Conservation (phyloP, 2,113 vertebrate species). For the Xerus inauris region DNA sequence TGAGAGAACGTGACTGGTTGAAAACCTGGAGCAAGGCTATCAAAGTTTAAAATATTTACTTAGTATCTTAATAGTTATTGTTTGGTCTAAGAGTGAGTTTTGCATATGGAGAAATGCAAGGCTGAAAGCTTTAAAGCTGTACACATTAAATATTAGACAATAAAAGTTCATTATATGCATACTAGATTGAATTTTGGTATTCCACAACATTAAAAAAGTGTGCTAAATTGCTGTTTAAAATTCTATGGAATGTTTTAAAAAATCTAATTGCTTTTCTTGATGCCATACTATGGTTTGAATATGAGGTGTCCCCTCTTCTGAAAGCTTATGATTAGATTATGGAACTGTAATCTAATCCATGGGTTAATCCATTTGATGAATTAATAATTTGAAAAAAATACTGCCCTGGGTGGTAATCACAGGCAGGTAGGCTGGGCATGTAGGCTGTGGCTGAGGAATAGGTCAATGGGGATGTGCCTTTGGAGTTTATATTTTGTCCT, state of each 20-base stretch:
- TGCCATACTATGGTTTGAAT: too few species aligned
- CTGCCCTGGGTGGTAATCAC: too few species aligned
- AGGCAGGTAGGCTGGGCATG: too few species aligned
- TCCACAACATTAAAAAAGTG: not conserved
- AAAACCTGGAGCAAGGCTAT: not conserved
- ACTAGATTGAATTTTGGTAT: not conserved
- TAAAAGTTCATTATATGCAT: not conserved
- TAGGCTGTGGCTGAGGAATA: too few species aligned
- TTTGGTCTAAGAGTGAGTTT: not conserved
- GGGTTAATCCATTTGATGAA: too few species aligned
- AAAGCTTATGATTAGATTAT: too few species aligned
- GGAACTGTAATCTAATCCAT: too few species aligned
- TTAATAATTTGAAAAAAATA: too few species aligned
- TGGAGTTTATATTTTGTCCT: too few species aligned
- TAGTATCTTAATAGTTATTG: not conserved
- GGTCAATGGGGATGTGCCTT: too few species aligned
- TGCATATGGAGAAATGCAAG: not conserved
- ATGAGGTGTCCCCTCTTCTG: too few species aligned
- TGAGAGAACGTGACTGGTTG: not conserved
- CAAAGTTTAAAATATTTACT: not conserved
- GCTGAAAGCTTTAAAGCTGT: not conserved
- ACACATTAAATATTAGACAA: not conserved
- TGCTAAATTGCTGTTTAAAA: not conserved
- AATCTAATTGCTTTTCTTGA: not conserved
- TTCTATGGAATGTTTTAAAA: not conserved